Evolutionary conservation across 2,888 invertebrate genomes (phyloP).

Genomic region (Drosophila lutescens): DNA sequence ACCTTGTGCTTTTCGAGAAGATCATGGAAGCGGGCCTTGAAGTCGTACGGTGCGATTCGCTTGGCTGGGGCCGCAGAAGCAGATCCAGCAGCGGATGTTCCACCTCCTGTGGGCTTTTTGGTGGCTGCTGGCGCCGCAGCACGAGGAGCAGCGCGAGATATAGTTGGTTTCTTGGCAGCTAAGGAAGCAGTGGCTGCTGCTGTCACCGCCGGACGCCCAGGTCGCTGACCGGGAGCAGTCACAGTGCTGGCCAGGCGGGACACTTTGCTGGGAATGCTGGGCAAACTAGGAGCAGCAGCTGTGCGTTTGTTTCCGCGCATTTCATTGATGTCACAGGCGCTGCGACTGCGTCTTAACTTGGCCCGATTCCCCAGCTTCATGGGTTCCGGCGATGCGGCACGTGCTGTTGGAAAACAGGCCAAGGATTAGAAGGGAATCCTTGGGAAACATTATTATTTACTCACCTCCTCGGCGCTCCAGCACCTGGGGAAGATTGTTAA

Average conservation of each 20-base stretch:
- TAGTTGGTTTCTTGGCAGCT: constrained; percentile 9
- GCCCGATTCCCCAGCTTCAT: constrained; percentile 44
- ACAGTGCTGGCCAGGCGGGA: constrained; percentile 56
- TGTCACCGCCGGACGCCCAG: constrained; percentile 6
- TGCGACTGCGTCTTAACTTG: constrained; percentile 80
- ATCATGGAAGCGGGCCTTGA: constrained; percentile 87
- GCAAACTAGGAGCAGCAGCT: constrained; percentile 77
- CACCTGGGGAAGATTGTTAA: constrained; percentile 56
- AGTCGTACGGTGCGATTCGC: constrained; percentile 88
- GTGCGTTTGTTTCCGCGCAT: constrained; percentile 66
- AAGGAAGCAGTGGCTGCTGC: constrained; percentile 10
- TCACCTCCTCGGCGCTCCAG: constrained; percentile 62
- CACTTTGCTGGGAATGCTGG: constrained; percentile 77
- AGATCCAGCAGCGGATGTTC: neutral
- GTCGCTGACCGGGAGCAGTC: constrained; percentile 24
- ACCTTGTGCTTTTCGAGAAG: constrained; percentile 87
- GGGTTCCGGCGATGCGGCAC: constrained; percentile 78
- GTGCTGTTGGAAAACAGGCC: constrained; percentile 48
- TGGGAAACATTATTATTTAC: neutral
- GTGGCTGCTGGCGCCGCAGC: constrained; percentile 15
- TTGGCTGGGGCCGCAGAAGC: constrained; percentile 72
- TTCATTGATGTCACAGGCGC: constrained; percentile 76
- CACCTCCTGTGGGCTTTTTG: constrained; percentile 31
- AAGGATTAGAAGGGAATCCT: neutral
- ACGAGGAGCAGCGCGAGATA: constrained; percentile 16